Percentiles rank a stretch among this genome's conserved stretches.
phyloP scores from a whole-genome alignment of 2,113 vertebrate species.

The Blennius ocellaris region DNA sequence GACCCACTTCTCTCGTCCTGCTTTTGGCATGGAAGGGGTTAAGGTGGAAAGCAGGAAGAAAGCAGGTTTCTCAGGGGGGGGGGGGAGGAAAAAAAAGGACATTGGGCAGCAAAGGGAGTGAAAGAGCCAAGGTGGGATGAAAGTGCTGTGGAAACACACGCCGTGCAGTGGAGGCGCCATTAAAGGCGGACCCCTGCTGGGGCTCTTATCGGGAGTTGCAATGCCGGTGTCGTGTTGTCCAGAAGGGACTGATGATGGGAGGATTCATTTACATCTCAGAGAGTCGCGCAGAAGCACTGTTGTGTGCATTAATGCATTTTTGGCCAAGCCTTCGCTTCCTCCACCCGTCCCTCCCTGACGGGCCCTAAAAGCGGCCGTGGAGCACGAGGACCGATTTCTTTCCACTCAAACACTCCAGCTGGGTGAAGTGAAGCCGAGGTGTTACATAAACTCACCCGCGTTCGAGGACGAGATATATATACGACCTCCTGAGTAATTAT shows the following conservation, averaged over 20 bases:
- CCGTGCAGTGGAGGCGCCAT: constrained; percentile 27
- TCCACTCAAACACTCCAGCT: constrained; percentile 50
- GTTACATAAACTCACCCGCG: constrained; percentile 7
- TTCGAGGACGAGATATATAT: neutral
- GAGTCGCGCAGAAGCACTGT: constrained; percentile 33
- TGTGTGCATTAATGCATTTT: constrained; percentile 63
- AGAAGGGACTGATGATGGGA: constrained; percentile 40
- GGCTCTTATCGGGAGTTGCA: constrained; percentile 34
- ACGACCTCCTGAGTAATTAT: neutral
- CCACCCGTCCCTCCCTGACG: constrained; percentile 27
- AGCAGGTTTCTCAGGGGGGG: constrained; percentile 29
- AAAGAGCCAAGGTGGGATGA: constrained; percentile 21
- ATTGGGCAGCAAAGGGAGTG: constrained; percentile 14
- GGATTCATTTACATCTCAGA: constrained; percentile 36
- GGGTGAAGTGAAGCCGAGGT: constrained; percentile 16
- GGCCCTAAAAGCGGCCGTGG: constrained; percentile 51
- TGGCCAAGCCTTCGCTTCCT: constrained; percentile 32
- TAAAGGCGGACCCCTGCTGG: constrained; percentile 40
- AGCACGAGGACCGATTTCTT: constrained; percentile 24
- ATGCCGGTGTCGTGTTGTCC: constrained; percentile 36
- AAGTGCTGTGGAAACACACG: constrained; percentile 26
- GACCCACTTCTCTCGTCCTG: constrained; percentile 70
- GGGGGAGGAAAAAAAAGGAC: constrained; percentile 30
- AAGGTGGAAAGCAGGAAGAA: constrained; percentile 36
- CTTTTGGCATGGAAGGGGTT: constrained; percentile 50